These are phyloP conservation scores for Varanus salvator DNA, from an alignment of 2,113 vertebrate genomes.

Conservation along the genomic window DNA sequence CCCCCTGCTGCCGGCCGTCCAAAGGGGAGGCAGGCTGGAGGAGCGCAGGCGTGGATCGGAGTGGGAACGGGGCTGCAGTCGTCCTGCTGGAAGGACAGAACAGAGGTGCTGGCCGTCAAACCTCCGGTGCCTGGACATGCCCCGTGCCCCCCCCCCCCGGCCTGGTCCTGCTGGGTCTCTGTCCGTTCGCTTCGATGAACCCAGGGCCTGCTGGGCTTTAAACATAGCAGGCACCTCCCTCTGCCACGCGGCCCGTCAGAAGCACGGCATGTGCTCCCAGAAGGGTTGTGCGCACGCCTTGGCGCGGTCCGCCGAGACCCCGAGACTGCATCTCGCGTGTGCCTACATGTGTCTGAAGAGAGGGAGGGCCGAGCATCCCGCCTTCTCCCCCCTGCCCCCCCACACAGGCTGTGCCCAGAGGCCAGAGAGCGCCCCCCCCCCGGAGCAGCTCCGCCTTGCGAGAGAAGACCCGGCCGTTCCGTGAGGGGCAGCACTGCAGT, in stretches of 20 bases:
- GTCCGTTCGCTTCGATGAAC: background rate
- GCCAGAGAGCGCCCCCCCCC: too few relatives aligned
- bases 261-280: background rate
- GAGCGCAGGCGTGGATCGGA: too few relatives aligned
- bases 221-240: background rate
- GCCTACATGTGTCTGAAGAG: background rate
- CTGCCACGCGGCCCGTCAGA: background rate
- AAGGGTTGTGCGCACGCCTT: background rate
- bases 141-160: too few relatives aligned
- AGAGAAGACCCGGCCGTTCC: conserved; percentile 34
- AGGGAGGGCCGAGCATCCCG: background rate
- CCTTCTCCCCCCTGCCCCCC: background rate
- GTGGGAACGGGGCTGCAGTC: accelerated
- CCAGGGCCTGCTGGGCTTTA: background rate
- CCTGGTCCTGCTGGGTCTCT: too few relatives aligned
- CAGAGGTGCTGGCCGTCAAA: too few relatives aligned
- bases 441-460: conserved; percentile 49
- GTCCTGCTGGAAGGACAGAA: too few relatives aligned
- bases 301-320: background rate
- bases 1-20: too few relatives aligned
- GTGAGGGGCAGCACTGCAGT: conserved; percentile 15
- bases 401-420: conserved; percentile 34
- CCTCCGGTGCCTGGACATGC: too few relatives aligned
- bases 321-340: background rate
- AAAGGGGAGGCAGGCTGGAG: too few relatives aligned